A percentile compares a stretch with the other conserved stretches of the same genome.
Conservation (phyloP, 2,797 vertebrate genomes). For the Rhinatrema bivittatum region DNA sequence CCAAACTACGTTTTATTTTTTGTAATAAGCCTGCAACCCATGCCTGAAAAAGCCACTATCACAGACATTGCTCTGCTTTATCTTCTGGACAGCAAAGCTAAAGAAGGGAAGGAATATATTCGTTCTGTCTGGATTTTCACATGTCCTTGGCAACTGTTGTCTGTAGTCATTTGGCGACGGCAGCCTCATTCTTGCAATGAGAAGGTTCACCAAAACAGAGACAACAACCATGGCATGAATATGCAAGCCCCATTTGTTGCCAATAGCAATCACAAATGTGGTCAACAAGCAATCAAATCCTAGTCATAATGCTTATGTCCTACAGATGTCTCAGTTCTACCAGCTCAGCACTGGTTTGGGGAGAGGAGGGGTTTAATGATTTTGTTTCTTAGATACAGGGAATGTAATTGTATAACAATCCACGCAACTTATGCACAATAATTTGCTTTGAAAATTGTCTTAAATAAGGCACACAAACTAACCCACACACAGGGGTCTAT, state of each 20-base stretch:
- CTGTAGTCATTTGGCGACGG: background rate
- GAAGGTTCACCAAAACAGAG: background rate
- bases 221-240: background rate
- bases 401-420: too few relatives aligned
- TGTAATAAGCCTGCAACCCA: too few relatives aligned
- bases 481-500: too few relatives aligned
- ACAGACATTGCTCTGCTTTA: too few relatives aligned
- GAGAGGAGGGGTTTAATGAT: too few relatives aligned
- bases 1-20: too few relatives aligned
- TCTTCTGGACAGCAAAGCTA: background rate
- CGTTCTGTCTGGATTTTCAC: background rate
- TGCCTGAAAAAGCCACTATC: too few relatives aligned
- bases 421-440: too few relatives aligned
- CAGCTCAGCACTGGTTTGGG: background rate
- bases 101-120: background rate
- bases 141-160: background rate
- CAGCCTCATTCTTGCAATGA: background rate
- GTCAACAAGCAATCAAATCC: background rate
- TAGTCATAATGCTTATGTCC: background rate
- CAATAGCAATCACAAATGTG: background rate
- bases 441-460: too few relatives aligned
- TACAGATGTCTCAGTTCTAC: background rate
- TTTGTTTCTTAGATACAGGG: background rate
- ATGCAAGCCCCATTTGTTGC: background rate
- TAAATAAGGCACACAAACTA: too few relatives aligned